A percentile compares a stretch with the other conserved stretches of the same genome.
These are phyloP conservation scores for Cerceris rybyensis DNA, from an alignment of 2,888 invertebrate genomes.

Conservation along the genomic window DNA sequence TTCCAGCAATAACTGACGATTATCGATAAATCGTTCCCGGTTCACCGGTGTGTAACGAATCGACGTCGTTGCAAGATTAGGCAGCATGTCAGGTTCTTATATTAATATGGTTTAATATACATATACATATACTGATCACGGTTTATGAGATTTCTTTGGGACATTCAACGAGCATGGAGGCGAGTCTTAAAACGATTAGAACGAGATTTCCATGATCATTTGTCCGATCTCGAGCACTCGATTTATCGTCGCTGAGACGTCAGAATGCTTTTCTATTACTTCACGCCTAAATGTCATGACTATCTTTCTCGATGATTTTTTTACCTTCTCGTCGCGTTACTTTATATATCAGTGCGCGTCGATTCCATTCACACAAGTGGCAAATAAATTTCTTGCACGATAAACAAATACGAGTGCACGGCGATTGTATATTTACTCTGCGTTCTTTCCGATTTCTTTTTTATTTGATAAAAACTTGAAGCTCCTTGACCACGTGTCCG, in stretches of 20 bases:
- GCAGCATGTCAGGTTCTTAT: conserved; percentile 32
- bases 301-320: conserved; percentile 22
- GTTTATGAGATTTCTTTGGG: conserved; percentile 26
- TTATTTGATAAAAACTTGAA: not conserved
- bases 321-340: not conserved
- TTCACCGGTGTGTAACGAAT: conserved; percentile 53
- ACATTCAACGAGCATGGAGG: conserved; percentile 4
- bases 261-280: conserved; percentile 42
- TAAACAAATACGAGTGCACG: conserved; percentile 5
- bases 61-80: conserved; percentile 49
- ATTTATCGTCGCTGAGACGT: conserved; percentile 35
- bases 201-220: conserved; percentile 31
- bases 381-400: conserved; percentile 41
- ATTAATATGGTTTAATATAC: conserved; percentile 29
- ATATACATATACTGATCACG: conserved; percentile 7
- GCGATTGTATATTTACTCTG: not conserved
- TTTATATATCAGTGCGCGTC: conserved; percentile 21
- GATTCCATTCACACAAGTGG: conserved; percentile 23
- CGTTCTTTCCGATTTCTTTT: not conserved
- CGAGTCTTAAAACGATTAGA: conserved; percentile 33
- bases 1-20: conserved; percentile 45
- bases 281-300: conserved; percentile 46
- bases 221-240: conserved; percentile 39
- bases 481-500: not conserved
- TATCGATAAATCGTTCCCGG: conserved; percentile 53